Evolutionary conservation across 2,797 vertebrate genomes (phyloP).

Genomic region (Scomberomorus guttatus): DNA sequence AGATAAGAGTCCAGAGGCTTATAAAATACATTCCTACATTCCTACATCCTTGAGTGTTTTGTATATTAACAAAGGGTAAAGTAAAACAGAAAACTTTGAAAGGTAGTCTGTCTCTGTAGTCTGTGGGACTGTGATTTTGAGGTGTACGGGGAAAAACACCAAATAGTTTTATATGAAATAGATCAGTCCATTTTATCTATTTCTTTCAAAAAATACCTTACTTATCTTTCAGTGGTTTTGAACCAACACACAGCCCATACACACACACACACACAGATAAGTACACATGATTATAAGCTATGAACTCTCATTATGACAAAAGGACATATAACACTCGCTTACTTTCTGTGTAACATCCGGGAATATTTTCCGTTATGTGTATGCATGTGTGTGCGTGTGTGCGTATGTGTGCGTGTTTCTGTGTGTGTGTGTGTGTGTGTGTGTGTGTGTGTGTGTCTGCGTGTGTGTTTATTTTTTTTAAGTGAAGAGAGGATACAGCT

Average conservation of each 20-base stretch:
- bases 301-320: constrained; percentile 54
- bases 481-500: constrained; percentile 74
- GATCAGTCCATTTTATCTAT: background rate
- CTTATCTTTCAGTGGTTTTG: constrained; percentile 11
- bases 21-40: background rate
- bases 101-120: background rate
- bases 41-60: background rate
- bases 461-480: constrained; percentile 40
- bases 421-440: constrained; percentile 21
- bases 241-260: background rate
- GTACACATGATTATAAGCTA: background rate
- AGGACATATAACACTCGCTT: constrained; percentile 1
- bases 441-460: constrained; percentile 26
- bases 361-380: constrained; percentile 72
- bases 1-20: background rate
- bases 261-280: background rate
- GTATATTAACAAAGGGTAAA: background rate
- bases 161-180: background rate
- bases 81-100: too few relatives aligned
- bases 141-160: background rate
- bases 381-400: constrained; percentile 24
- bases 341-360: constrained; percentile 51
- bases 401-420: constrained; percentile 7
- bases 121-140: background rate
- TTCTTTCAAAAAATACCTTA: background rate